Base-by-base conservation (phyloP, 2,888 invertebrate genomes). In the Drosophila paranaensis region DNA sequence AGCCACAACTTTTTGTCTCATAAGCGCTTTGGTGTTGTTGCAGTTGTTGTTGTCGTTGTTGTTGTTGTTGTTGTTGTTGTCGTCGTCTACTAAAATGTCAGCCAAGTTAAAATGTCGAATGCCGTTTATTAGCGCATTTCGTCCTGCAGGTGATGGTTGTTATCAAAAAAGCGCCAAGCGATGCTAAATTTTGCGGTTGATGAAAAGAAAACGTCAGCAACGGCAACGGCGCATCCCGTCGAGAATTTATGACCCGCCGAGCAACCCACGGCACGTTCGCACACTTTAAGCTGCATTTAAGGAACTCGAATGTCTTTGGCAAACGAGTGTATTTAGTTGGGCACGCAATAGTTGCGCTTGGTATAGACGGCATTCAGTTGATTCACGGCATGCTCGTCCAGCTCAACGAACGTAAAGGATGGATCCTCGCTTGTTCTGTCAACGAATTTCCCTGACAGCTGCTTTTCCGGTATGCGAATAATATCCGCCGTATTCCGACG, bases 121-220 rank as follows among this genome's bases (percentile, higher is more conserved):
- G 84, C 71, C 81, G 68, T 83, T 81, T 86, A 83, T 83, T 83
- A 86, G 81, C 64, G 50, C 77, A 64, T 69, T 77, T 70, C 73
- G 56, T 73, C 57, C 75, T 71, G 82, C 66, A 71, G 60, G 56
- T 60, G 80, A 74, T 72, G 71, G 72, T 76, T 73, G 72, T 76
- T 71, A 78, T 72, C 82, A 84, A 76, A 71, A 81, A 81, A 78
- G 51, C 87, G 79, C 77, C 57, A 55, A 68, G 78, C 72, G 82
- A 64, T 72, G 82, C 83, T 82, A 78, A 84, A 87, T 87, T 87
- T 84, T 78, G 74, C 74, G 74, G 73, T 73, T 78, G 69, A 64
- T 84, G 88, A 84, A 84, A 82, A 81, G 79, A 80, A 74, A 73
- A 79, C 68, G 84, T 84, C 84, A 84, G 77, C 84, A 71, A 67